phyloP scores from a whole-genome alignment of 1,140 invertebrate species.

The Drosophila pseudoananassae region DNA sequence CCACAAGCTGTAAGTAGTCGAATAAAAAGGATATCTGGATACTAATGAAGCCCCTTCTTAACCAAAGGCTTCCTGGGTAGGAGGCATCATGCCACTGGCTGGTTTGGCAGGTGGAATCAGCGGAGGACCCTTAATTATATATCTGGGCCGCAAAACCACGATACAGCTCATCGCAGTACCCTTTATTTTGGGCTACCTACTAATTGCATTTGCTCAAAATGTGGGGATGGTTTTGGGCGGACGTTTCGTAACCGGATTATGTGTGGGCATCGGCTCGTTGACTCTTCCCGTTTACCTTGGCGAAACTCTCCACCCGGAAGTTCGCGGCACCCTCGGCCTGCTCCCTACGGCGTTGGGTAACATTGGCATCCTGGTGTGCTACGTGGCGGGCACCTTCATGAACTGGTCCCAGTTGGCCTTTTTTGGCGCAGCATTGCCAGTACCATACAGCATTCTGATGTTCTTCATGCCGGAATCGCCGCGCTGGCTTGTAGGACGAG shows the following conservation, averaged over 20 bases:
- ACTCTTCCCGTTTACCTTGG: conserved; percentile 95
- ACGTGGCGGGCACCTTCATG: conserved; percentile 89
- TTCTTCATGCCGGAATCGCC: conserved; percentile 95
- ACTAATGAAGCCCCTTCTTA: too few relatives aligned
- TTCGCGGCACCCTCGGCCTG: conserved; percentile 93
- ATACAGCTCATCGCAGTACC: conserved; percentile 91
- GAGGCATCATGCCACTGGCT: conserved; percentile 93
- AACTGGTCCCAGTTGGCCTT: conserved; percentile 92
- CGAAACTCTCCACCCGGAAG: conserved; percentile 95
- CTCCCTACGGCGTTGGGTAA: conserved; percentile 97
- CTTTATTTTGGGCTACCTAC: conserved; percentile 92
- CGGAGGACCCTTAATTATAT: conserved; percentile 94
- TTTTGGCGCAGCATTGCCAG: conserved; percentile 89
- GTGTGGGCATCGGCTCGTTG: conserved; percentile 93
- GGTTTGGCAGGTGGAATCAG: conserved; percentile 92
- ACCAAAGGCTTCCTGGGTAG: conserved; percentile 92
- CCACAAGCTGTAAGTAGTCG: conserved; percentile 87
- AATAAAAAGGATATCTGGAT: background rate
- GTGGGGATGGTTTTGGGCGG: conserved; percentile 89
- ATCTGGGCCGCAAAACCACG: conserved; percentile 91
- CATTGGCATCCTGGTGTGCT: conserved; percentile 92
- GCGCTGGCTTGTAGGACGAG: conserved; percentile 93
- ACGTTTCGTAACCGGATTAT: conserved; percentile 91
- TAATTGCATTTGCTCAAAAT: conserved; percentile 90
- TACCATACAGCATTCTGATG: conserved; percentile 91